Base-by-base conservation (phyloP, 2,113 vertebrate species). In the Atlantisia rogersi region DNA sequence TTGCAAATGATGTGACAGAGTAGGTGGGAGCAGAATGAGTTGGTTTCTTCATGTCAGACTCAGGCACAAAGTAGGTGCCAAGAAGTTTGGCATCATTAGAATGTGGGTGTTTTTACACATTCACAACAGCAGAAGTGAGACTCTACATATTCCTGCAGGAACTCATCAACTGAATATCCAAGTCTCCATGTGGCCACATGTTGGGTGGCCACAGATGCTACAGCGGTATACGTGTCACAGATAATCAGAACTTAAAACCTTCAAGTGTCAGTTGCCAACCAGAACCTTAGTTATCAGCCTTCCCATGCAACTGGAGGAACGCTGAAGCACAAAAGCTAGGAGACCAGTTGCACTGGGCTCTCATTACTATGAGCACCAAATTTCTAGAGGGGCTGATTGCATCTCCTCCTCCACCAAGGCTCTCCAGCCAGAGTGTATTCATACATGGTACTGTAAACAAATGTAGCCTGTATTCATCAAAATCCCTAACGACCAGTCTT, bases 101-200 rank as follows among this genome's bases (percentile, higher is more conserved):
- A 56, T 56, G 42, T 35, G 39, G 28, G 48, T 67, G 42, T 64
- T 92, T 68, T 82, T 68, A 39, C 0, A 4, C 19, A 46, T n/a
- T 73, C 75, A 25, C 48, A 63, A 67, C 15, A 95, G 69, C 78
- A 67, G 55, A 85, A 85, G 58, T 93, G 32, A 78, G 82, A 48
- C 31, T 92, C 53, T 21, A 35, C 25, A 28, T 26, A 56, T 4
- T 65, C 24, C 26, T 28, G 62, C 74, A 91, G 55, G 35, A 89
- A 62, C 44, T 73, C 7, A 3, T 64, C 52, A 79, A n/a, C 22
- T 73, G 55, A 83, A 81, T 64, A 76, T 39, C 35, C 68, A 83
- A 40, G 46, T 68, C 55, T 77, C 22, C 59, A 64, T 25, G 17
- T 56, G 50, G 42, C 44, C 44, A 46, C 28, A 28, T 4, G 20